These are phyloP conservation scores for Metopolophium dirhodum DNA, from an alignment of 1,140 invertebrate species.

Conservation along the genomic window DNA sequence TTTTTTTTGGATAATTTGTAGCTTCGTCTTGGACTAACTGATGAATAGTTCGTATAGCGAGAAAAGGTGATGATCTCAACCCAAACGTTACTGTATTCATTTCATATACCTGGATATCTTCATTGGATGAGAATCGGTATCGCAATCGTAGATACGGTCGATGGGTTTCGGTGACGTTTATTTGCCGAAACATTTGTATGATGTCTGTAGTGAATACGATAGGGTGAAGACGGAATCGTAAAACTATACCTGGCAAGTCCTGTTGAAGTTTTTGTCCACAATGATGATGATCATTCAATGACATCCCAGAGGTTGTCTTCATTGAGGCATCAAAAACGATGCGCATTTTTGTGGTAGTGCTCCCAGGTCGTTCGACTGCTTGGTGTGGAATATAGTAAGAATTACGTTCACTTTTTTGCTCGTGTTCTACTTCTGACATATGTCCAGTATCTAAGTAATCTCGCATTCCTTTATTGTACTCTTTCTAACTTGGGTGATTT, in stretches of 20 bases:
- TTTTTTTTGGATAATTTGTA: slow-evolving; percentile 59
- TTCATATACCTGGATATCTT: slow-evolving; percentile 56
- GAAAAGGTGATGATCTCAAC: slow-evolving; percentile 61
- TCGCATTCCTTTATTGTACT: background rate
- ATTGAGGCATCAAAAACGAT: slow-evolving; percentile 60
- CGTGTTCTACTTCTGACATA: background rate
- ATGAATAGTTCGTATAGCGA: slow-evolving; percentile 61
- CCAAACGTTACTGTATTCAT: slow-evolving; percentile 63
- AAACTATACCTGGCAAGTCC: slow-evolving; percentile 62
- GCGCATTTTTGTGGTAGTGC: slow-evolving; percentile 60
- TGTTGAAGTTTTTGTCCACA: slow-evolving; percentile 61
- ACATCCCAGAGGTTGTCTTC: background rate
- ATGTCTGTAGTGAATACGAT: slow-evolving; percentile 60
- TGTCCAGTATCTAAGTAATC: background rate
- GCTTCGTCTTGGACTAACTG: slow-evolving; percentile 61
- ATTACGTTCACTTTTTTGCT: background rate
- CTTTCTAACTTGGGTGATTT: background rate
- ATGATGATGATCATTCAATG: slow-evolving; percentile 33
- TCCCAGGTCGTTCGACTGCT: background rate
- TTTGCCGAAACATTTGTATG: slow-evolving; percentile 59
- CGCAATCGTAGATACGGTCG: slow-evolving; percentile 60
- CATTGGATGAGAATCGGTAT: slow-evolving; percentile 58
- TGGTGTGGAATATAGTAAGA: slow-evolving; percentile 8
- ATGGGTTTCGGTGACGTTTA: slow-evolving; percentile 61
- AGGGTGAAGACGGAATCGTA: slow-evolving; percentile 61